Conservation (phyloP, 2,797 vertebrate genomes). For the Valencia hispanica region DNA sequence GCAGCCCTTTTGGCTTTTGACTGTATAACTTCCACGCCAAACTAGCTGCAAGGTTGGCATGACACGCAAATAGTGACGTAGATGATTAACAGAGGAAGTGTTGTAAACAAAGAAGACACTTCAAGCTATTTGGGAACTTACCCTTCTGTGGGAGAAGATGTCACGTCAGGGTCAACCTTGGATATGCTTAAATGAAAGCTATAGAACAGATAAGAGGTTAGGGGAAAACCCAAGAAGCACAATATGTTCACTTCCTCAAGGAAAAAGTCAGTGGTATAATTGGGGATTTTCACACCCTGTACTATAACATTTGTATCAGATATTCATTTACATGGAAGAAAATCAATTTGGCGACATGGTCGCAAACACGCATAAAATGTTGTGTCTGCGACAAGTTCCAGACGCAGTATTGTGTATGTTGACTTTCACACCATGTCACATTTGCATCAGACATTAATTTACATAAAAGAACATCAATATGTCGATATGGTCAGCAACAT, state of each 20-base stretch:
- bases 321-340: background rate
- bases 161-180: background rate
- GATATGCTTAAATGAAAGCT: background rate
- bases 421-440: constrained; percentile 2
- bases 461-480: background rate
- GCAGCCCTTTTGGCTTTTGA: background rate
- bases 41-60: background rate
- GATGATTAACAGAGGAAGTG: background rate
- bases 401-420: too few relatives aligned
- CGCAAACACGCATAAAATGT: too few relatives aligned
- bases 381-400: too few relatives aligned
- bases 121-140: background rate
- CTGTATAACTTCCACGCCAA: too few relatives aligned
- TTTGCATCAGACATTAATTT: background rate
- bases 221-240: background rate
- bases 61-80: background rate
- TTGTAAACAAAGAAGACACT: background rate
- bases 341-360: background rate
- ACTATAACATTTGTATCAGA: background rate
- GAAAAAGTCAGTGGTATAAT: background rate
- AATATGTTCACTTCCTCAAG: background rate
- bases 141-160: background rate
- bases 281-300: background rate
- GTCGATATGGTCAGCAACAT: background rate
- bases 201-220: background rate